Evolutionary conservation across 35 echinoderm and acorn worm species (phyloP).

Genomic region (Eucidaris tribuloides): DNA sequence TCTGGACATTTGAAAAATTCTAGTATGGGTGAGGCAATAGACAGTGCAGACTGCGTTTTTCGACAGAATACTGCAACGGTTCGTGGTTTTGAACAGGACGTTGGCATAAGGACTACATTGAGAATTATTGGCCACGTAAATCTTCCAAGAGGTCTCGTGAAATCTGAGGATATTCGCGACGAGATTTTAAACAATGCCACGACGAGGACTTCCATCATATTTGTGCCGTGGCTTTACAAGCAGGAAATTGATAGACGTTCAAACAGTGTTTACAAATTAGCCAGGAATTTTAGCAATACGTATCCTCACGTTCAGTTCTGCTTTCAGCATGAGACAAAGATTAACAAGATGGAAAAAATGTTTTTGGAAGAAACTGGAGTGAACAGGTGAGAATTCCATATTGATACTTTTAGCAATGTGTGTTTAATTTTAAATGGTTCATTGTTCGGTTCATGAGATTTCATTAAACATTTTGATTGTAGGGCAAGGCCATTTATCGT

Average conservation of each 20-base stretch:
- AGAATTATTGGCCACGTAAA: conserved; percentile 83
- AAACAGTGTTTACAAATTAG: conserved; percentile 46
- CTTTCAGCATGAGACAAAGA: conserved; percentile 27
- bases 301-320: conserved; percentile 51
- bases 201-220: conserved; percentile 8
- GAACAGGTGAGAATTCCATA: conserved; percentile 70
- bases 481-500: no score
- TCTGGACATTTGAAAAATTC: conserved; percentile 79
- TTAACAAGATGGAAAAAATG: conserved; percentile 18
- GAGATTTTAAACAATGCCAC: conserved; percentile 43
- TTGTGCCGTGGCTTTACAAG: conserved; percentile 70
- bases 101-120: conserved; percentile 55
- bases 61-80: conserved; percentile 82
- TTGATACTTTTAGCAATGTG: no score
- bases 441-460: no score
- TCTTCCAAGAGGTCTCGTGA: conserved; percentile 20
- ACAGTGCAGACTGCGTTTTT: conserved; percentile 76
- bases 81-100: conserved; percentile 54
- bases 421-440: no score
- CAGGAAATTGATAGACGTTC: conserved; percentile 33
- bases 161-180: neutral
- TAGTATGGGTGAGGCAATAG: conserved; percentile 66
- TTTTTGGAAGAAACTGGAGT: conserved; percentile 60
- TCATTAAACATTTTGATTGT: no score
- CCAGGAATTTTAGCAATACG: conserved; percentile 50